Evolutionary conservation across 1,140 invertebrate species (phyloP), one percentile per base, ranked within the genome.

Genomic region (Achroia grisella): DNA sequence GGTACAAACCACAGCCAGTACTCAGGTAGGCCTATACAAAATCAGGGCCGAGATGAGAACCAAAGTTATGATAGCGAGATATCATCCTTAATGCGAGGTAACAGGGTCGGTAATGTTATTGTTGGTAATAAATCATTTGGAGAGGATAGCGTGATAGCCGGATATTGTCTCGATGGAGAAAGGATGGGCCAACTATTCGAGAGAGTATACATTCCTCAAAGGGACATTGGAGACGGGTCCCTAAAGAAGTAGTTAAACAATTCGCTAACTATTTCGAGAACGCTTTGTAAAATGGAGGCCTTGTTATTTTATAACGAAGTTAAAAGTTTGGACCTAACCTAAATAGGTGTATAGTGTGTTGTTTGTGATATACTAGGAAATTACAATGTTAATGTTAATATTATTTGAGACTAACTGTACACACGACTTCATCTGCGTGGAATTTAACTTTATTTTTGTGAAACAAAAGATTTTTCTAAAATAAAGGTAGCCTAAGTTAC

Each of bases 181-280:
- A 71, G 70, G 60, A 56, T 81, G 31, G 67, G 61, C 4, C 54
- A 78, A 61, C 52, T 80, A 57, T 78, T 78, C 43, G 74, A 80
- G 32, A 79, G 59, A 52, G 62, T 76, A 10, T 64, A 71, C 46
- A 68, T 79, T 44, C 73, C 79, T 28, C 77, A 81, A 51, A 71
- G 68, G 37, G 77, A 79, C 50, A 67, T 47, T 6, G 52, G 49
- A 23, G 59, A 64, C 23, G 47, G 52, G 12, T 34, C 15, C 39
- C 45, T 43, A 51, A 60, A 48, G 32, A 39, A 40, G 41, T 43
- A 45, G 40, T 44, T 23, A 23, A 23, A 23, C 17, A 23, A 23
- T 23, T 6, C 17, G 17, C 17, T 23, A 23, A 23, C 17, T 23
- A 23, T 23, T 23, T 23, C 17, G 17, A 23, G 17, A 23, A 23